Percentiles rank a stretch among this genome's conserved stretches.
phyloP scores from a whole-genome alignment of 64 coral and sea anemone genomes.

The Montipora sp. region DNA sequence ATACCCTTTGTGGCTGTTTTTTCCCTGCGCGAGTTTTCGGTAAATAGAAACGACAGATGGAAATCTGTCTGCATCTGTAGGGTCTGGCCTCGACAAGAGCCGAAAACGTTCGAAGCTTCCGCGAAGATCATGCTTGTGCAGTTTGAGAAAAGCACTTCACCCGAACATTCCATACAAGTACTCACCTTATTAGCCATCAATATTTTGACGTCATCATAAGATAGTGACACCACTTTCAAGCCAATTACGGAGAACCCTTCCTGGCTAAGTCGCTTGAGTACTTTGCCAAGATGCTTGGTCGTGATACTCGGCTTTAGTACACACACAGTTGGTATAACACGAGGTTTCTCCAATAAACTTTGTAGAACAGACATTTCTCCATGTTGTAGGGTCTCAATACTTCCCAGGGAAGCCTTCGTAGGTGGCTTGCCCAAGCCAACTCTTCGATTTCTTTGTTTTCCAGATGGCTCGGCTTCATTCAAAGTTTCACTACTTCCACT shows the following conservation, averaged over 20 bases:
- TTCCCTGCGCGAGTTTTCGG: no score
- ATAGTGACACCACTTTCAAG: conserved; percentile 70
- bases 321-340: conserved; percentile 76
- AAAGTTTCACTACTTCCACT: conserved; percentile 70
- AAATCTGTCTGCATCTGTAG: no score
- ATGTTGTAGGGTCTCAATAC: conserved; percentile 45
- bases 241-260: conserved; percentile 79
- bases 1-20: no score
- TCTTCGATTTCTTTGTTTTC: conserved; percentile 29
- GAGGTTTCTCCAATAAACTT: conserved; percentile 75
- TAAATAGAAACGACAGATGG: no score
- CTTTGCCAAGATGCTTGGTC: conserved; percentile 76
- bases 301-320: conserved; percentile 82
- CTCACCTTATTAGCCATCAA: conserved; percentile 29
- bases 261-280: conserved; percentile 79
- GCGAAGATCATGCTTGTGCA: no score
- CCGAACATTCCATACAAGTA: not conserved
- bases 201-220: not conserved
- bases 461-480: conserved; percentile 33
- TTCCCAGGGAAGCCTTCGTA: conserved; percentile 36
- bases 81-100: no score
- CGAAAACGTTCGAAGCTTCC: no score
- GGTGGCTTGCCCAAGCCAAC: conserved; percentile 13
- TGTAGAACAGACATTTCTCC: conserved; percentile 65
- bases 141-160: not conserved